These are phyloP conservation scores for Limnodromus scolopaceus DNA, from an alignment of 2,797 vertebrate species.

Conservation along the genomic window DNA sequence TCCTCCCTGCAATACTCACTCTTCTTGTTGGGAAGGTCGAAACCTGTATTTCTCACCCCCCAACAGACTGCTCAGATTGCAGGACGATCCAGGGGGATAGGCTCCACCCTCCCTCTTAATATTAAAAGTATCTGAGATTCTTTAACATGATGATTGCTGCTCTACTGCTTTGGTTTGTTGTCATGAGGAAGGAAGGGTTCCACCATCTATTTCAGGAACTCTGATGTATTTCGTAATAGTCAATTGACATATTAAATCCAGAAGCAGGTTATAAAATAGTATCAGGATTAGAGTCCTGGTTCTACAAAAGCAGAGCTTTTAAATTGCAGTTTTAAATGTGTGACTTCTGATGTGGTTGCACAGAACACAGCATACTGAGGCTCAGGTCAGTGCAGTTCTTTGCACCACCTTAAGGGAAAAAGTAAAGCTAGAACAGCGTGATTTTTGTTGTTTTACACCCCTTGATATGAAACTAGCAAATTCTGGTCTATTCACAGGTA, in stretches of 20 bases:
- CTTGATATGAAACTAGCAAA: background rate
- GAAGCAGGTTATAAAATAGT: background rate
- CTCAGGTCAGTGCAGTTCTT: background rate
- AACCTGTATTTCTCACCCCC: background rate
- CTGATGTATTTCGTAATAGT: background rate
- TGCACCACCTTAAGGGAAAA: background rate
- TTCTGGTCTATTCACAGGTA: background rate
- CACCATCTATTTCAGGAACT: background rate
- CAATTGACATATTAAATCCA: background rate
- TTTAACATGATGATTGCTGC: background rate
- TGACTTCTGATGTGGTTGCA: background rate
- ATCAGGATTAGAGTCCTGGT: background rate
- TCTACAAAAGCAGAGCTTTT: background rate
- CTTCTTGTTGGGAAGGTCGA: background rate
- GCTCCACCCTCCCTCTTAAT: background rate
- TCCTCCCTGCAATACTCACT: background rate
- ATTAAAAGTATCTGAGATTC: background rate
- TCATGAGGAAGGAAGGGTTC: background rate
- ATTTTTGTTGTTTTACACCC: background rate
- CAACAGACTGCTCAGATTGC: background rate
- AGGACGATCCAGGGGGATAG: background rate
- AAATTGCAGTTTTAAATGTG: background rate
- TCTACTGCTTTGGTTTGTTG: background rate
- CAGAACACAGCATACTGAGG: background rate
- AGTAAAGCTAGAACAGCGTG: background rate